Evolutionary conservation across 2,113 vertebrate genomes (phyloP), one percentile per base, ranked within the genome.

Genomic region (Lathamus discolor): DNA sequence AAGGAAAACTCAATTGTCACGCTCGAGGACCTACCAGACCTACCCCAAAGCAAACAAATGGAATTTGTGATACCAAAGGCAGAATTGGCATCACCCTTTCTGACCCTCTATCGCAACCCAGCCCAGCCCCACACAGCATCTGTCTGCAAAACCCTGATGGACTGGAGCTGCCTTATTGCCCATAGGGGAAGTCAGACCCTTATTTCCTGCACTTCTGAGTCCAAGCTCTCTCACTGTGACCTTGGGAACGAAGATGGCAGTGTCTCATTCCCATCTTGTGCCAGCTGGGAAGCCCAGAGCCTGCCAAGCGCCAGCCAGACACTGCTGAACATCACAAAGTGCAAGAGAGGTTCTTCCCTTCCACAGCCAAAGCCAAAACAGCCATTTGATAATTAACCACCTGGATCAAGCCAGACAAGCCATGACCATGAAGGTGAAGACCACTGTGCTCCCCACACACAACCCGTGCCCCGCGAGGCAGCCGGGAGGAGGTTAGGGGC

Each of bases 351-450:
- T 31, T 39, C 86, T 92, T 67, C 57, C 57, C 76, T 67, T 69
- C 63, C 44, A 25, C 8, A 0, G 22, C 67, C 66, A 1, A 86
- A 84, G 95, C 92, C 95, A 86, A 79, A 72, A 24, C 25, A 62
- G 57, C 82, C 90, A 96, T 97, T 92, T 94, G 93, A 94, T 95
- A 94, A 94, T 95, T 89, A 95, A 94, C 66, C 44, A 33, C 12
- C 70, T 2, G 1, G 83, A 19, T 39, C 0, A 7, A 72, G 90
- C 6, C 92, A 93, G 93, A 44, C 73, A 46, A 73, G 83, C 33
- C 69, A 25, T 2, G 12, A 9, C 0, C 3, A n/a, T 0, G 44
- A 64, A 67, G 88, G 68, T 2, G 61, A 78, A 55, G 89, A 44
- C 22, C 0, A 10, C 25, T 10, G 27, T 1, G 69, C 72, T 48